phyloP scores from a whole-genome alignment of 2,113 vertebrate genomes.

The Glaucidium brasilianum region DNA sequence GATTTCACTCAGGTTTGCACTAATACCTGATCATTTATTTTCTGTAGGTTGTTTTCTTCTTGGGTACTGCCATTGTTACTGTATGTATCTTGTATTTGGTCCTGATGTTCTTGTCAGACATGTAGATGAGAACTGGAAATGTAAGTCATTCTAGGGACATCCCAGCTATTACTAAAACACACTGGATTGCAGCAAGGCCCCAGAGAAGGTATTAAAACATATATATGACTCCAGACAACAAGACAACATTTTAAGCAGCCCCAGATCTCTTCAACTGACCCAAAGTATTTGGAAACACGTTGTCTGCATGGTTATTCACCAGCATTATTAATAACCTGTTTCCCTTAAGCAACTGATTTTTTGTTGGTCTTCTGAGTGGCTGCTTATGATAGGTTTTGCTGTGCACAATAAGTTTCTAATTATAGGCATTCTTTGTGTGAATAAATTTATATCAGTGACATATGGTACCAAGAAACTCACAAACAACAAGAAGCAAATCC shows the following conservation, averaged over 20 bases:
- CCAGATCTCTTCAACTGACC: background rate
- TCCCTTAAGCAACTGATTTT: background rate
- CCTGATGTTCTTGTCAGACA: background rate
- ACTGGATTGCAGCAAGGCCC: background rate
- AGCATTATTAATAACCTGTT: background rate
- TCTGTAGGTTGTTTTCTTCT: background rate
- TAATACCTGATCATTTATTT: background rate
- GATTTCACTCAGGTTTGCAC: background rate
- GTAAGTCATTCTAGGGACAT: background rate
- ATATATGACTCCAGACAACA: background rate
- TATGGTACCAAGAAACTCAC: background rate
- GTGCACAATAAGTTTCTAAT: background rate
- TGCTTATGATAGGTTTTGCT: background rate
- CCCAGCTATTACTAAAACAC: background rate
- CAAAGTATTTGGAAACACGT: background rate
- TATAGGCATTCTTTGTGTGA: background rate
- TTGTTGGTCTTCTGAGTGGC: background rate
- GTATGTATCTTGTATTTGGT: background rate
- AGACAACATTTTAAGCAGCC: background rate
- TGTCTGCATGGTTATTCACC: background rate
- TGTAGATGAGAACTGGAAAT: background rate
- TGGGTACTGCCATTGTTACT: background rate
- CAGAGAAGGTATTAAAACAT: background rate
- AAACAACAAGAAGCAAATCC: background rate
- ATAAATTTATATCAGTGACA: background rate